phyloP scores from a whole-genome alignment of 1,140 invertebrate species.

The Brachystomella parvula region DNA sequence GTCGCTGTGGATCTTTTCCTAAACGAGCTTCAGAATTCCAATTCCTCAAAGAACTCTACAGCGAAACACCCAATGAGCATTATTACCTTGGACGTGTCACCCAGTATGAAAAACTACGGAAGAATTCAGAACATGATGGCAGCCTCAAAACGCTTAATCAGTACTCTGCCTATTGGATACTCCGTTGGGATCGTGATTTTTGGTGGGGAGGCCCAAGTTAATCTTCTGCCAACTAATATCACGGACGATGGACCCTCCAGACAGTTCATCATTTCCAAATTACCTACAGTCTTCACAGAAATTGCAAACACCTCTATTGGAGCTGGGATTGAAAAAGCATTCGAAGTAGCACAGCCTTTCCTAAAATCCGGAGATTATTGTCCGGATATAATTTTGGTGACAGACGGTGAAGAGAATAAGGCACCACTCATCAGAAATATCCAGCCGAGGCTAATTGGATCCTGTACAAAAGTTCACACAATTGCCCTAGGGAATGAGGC shows the following conservation, averaged over 20 bases:
- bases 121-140: conserved; percentile 14
- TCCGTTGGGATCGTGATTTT: conserved; percentile 6
- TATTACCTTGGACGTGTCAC: conserved; percentile 13
- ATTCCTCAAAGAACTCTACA: neutral
- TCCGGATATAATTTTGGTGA: conserved; percentile 7
- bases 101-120: conserved; percentile 13
- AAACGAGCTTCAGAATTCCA: neutral
- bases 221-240: neutral
- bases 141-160: conserved; percentile 5
- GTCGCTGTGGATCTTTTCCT: neutral
- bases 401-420: conserved; percentile 10
- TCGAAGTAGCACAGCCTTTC: neutral
- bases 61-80: conserved; percentile 9
- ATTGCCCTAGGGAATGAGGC: conserved; percentile 14
- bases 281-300: neutral
- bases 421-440: conserved; percentile 2
- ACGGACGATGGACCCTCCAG: neutral
- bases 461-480: conserved; percentile 13
- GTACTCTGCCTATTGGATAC: neutral
- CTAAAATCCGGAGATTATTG: neutral
- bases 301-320: conserved; percentile 5
- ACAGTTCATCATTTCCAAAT: neutral
- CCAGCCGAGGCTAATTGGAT: neutral
- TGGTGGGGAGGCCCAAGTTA: neutral
- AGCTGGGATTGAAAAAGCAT: neutral